phyloP scores from a whole-genome alignment of 2,113 vertebrate genomes.

The Sylvia atricapilla region DNA sequence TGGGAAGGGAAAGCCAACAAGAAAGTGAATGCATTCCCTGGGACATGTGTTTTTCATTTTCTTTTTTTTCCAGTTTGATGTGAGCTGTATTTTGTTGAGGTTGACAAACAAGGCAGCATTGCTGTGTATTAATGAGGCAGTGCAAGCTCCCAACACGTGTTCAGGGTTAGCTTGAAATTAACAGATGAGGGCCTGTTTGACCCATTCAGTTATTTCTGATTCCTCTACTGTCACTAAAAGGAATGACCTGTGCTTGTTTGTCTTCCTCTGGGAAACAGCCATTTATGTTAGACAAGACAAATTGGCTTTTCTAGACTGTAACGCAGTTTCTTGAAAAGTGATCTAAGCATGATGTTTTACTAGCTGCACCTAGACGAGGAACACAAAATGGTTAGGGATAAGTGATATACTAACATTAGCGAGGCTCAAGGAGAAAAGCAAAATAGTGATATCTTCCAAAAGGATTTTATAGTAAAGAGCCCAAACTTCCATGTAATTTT shows the following conservation, averaged over 20 bases:
- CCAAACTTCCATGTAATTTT: neutral
- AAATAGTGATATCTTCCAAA: neutral
- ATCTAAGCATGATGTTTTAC: neutral
- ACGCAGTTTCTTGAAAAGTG: neutral
- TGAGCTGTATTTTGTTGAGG: neutral
- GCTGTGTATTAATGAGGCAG: neutral
- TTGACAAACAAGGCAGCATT: neutral
- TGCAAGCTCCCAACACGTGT: rapidly evolving
- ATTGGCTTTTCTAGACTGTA: neutral
- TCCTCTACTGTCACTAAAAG: neutral
- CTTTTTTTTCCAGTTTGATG: neutral
- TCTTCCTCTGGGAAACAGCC: neutral
- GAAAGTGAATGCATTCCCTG: neutral
- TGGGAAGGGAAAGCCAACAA: neutral
- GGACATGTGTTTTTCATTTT: neutral
- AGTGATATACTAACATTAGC: neutral
- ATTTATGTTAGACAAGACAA: neutral
- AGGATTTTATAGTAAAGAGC: neutral
- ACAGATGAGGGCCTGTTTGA: neutral
- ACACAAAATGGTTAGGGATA: rapidly evolving
- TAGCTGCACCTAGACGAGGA: neutral
- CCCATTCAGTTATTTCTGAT: neutral
- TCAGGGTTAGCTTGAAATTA: neutral
- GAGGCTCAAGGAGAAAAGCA: neutral
- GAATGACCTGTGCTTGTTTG: neutral